Evolutionary conservation across 2,888 invertebrate genomes (phyloP).

Genomic region (Scaeva pyrastri): DNA sequence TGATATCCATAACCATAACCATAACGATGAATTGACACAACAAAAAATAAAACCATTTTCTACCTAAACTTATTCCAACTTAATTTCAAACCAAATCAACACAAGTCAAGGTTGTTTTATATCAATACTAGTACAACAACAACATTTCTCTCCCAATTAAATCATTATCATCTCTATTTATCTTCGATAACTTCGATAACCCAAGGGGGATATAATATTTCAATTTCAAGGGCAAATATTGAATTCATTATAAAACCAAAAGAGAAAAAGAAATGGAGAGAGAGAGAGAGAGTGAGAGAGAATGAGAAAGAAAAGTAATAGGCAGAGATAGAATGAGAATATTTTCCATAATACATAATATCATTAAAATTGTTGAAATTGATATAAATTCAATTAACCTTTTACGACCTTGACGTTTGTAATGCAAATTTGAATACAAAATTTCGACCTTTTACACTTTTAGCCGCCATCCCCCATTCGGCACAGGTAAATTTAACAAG

Average conservation of each 20-base stretch:
- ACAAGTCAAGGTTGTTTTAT: neutral
- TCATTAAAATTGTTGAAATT: conserved; percentile 31
- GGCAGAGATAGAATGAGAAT: neutral
- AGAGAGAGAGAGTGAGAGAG: too few species aligned
- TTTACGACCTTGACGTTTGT: conserved; percentile 16
- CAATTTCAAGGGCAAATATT: conserved; percentile 5
- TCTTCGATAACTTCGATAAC: conserved; percentile 7
- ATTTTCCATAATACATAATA: conserved; percentile 18
- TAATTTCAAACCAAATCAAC: neutral
- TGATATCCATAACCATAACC: too few species aligned
- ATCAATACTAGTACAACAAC: neutral
- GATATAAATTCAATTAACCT: conserved; percentile 38
- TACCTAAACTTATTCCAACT: neutral
- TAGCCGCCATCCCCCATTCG: too few species aligned
- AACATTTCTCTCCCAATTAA: conserved; percentile 1
- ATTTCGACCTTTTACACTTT: conserved; percentile 4
- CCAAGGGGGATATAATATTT: conserved; percentile 1
- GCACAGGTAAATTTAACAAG: neutral
- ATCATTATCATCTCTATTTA: neutral
- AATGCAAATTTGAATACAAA: neutral
- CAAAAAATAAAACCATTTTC: neutral
- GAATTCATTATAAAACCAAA: neutral
- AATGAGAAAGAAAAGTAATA: neutral
- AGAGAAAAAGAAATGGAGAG: too few species aligned
- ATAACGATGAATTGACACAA: too few species aligned